phyloP scores from a whole-genome alignment of 2,113 vertebrate genomes.

The Rhinopomastus cyanomelas region DNA sequence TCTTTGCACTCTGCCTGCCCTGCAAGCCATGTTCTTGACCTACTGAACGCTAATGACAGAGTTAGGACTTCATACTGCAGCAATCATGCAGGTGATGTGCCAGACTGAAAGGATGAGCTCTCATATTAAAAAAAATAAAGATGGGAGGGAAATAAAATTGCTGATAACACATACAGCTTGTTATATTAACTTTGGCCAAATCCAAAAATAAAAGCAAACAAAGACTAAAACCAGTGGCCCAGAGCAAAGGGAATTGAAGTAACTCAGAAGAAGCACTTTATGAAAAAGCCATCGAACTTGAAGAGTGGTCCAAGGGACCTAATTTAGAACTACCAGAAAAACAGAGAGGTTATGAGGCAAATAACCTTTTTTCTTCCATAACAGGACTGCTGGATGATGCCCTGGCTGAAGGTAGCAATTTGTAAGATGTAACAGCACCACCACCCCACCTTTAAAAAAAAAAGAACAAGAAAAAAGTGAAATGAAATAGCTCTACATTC shows the following conservation, averaged over 20 bases:
- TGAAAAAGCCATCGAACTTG: slow-evolving; percentile 62
- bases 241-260: background rate
- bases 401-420: background rate
- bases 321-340: slow-evolving; percentile 42
- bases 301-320: slow-evolving; percentile 2
- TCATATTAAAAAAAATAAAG: background rate
- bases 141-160: background rate
- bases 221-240: slow-evolving; percentile 23
- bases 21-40: background rate
- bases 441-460: background rate
- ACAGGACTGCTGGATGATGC: background rate
- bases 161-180: background rate
- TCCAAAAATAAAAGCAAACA: background rate
- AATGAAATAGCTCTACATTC: background rate
- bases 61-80: slow-evolving; percentile 35
- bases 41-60: slow-evolving; percentile 30
- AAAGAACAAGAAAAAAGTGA: background rate
- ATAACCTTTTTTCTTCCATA: slow-evolving; percentile 1
- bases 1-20: background rate
- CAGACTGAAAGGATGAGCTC: slow-evolving; percentile 3
- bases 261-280: slow-evolving; percentile 49
- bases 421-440: background rate
- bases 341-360: slow-evolving; percentile 17
- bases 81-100: slow-evolving; percentile 50
- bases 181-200: slow-evolving; percentile 42